Conservation (phyloP, 2,113 vertebrate species). For the Prietella phreatophila region DNA sequence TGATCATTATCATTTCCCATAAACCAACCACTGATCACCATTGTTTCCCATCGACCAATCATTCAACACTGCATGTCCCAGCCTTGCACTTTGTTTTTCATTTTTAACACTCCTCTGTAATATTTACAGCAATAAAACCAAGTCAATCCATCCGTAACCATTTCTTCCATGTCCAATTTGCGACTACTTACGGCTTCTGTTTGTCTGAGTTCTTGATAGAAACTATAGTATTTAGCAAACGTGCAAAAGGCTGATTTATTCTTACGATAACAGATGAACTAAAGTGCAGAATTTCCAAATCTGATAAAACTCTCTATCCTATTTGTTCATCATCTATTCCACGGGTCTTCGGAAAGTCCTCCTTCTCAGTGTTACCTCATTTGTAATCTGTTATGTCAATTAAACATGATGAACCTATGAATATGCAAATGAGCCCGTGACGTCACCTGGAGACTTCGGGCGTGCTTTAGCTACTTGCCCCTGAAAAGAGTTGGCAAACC, state of each 20-base stretch:
- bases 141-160: background rate
- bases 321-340: background rate
- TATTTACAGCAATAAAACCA: background rate
- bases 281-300: background rate
- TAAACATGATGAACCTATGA: background rate
- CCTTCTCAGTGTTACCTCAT: background rate
- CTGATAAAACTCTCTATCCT: background rate
- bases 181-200: background rate
- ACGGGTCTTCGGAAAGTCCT: background rate
- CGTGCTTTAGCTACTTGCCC: background rate
- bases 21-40: background rate
- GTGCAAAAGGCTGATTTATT: background rate
- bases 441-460: background rate
- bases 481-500: background rate
- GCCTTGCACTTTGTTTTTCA: background rate
- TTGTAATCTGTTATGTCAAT: background rate
- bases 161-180: background rate
- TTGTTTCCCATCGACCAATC: background rate
- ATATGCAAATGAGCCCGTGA: background rate
- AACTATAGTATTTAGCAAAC: background rate
- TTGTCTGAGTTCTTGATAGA: background rate
- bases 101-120: background rate
- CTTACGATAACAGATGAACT: background rate
- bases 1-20: background rate
- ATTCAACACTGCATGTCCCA: background rate